Base-by-base conservation (phyloP, 1,140 invertebrate genomes). In the Myzus persicae region DNA sequence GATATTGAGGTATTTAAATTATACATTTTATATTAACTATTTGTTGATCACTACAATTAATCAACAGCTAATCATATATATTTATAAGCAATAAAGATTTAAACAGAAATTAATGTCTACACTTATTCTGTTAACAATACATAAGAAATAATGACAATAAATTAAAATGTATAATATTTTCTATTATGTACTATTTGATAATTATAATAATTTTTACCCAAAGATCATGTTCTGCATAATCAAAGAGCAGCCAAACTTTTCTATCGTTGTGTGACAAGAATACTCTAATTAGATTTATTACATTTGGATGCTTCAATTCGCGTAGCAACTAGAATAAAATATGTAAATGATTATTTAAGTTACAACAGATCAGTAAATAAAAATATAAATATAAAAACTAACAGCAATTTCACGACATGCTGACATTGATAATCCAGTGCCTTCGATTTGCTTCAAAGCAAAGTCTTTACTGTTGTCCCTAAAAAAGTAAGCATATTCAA, bases 401-500 rank as follows among this genome's bases (percentile, higher is more conserved):
- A 99, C 98, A 88, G 99, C 99, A 94, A 99, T 99, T 97, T 99
- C 99, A 95, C 99, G 96, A 95, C 99, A 99, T 46, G 99, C 99
- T 93, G 99, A 99, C 99, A 99, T 99, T 5, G 99, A 99, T 22
- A 99, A 96, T 1, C 99, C 99, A 94, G 99, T 99, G 7, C 99
- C 99, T 97, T 99, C 99, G 92, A 99, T 99, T 96, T 99, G 98
- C 95, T 99, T 99, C 54, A 99, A 96, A 8, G 99, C 99, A 96
- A 99, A 99, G 95, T 95, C 94, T 93, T 97, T 97, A 59, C 96
- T 97, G 95, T 99, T 98, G 20, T 97, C 96, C 1, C 96, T 95
- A 93, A 93, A 94, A 94, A 91, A 94, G 59, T 67, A 59, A 94
- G 85, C 93, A 46, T 42, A 76, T 44, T 46, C 59, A 91, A 91